Evolutionary conservation across 2,797 vertebrate genomes (phyloP), one percentile per base, ranked within the genome.

Genomic region (Gadopsis bispinosus): DNA sequence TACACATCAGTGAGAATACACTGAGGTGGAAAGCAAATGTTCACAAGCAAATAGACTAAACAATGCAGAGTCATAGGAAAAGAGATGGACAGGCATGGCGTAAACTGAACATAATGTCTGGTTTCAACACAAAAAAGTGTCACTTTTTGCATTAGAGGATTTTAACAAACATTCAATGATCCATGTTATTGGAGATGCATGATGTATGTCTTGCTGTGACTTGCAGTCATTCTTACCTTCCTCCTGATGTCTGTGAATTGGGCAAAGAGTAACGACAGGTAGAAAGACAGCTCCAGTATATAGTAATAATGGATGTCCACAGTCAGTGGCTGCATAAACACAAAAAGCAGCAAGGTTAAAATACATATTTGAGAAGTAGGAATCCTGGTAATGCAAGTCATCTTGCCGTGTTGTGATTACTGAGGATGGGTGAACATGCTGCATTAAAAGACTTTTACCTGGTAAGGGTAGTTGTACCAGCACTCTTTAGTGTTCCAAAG

Each of bases 271-370:
- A 99, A 92, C 72, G 98, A 99, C 95, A 98, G 96, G 93, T 99
- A 99, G 95, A 97, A 99, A 0, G 98, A 98, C 88, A 99, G 94
- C 93, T 99, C 96, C 93, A 99, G 91, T 63, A 99, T 93, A 77
- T 99, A 99, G 94, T 99, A 99, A 89, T 98, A 99, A 93, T 99
- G 98, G 89, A 99, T 92, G 86, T 99, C 98, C 89, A 96, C 95
- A 29, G 96, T 96, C 92, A 99, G 94, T 10, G 97, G 96, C 98
- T 99, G 93, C 87, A 92, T 56, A 79, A 83, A 89, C 31, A 88
- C 16, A 91, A 41, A 83, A 72, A 80, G 55, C 43, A 78, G 37
- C 12, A 48, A 41, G 39, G 55, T 79, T 73, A 80, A 62, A 78
- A 75, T 51, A 53, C 54, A 43, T 69, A 66, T 75, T 59, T 80